Conservation (phyloP, 2,888 invertebrate species). For the Platycheirus albimanus region DNA sequence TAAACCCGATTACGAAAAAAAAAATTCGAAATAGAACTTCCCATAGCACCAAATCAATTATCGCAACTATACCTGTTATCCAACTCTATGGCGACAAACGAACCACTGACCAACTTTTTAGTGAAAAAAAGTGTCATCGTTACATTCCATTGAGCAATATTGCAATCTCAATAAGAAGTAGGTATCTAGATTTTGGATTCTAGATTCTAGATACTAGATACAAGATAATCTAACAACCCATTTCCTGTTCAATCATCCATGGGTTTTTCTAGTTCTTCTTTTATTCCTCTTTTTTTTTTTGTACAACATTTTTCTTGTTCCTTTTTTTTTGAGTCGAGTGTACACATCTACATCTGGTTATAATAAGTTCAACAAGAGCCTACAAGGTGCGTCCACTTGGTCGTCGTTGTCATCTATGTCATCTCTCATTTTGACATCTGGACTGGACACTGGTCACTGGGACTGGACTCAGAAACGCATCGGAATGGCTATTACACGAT, state of each 20-base stretch:
- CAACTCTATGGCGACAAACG: constrained; percentile 48
- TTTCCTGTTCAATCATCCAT: constrained; percentile 71
- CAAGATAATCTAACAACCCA: constrained; percentile 50
- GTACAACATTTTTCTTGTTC: too few species aligned
- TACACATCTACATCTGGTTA: constrained; percentile 5
- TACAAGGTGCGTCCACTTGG: constrained; percentile 42
- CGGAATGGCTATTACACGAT: constrained; percentile 33
- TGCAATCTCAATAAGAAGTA: constrained; percentile 37
- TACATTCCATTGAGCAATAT: constrained; percentile 69
- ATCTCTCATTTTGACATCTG: constrained; percentile 60
- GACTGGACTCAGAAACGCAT: constrained; percentile 1
- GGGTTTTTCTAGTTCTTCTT: constrained; percentile 49
- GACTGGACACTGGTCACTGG: background rate
- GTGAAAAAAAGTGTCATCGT: constrained; percentile 57
- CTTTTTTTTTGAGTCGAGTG: too few species aligned
- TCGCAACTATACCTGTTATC: constrained; percentile 57
- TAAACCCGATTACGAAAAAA: too few species aligned
- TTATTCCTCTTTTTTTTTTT: constrained; percentile 25
- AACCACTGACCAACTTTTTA: constrained; percentile 71
- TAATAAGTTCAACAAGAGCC: background rate
- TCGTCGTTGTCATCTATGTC: constrained; percentile 32
- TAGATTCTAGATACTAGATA: too few species aligned
- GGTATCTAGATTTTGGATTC: too few species aligned
- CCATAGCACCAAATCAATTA: background rate
- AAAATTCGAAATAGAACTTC: background rate